These are phyloP conservation scores for Lucifuga dentata DNA, from an alignment of 2,113 vertebrate genomes.

Conservation along the genomic window DNA sequence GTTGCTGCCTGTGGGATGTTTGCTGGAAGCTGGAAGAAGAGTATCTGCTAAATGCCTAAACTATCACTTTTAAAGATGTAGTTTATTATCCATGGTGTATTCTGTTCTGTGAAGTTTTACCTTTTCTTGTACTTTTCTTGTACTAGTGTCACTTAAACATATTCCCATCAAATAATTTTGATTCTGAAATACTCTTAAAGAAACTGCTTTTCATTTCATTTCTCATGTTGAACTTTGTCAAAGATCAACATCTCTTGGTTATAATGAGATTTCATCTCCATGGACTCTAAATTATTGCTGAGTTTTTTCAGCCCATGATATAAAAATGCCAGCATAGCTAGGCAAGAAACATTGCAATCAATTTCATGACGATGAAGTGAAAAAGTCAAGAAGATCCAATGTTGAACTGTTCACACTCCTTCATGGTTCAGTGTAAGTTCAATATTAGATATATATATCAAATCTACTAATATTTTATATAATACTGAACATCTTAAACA, in stretches of 20 bases:
- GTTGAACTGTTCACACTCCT: conserved; percentile 44
- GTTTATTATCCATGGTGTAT: too few relatives aligned
- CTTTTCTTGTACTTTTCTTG: not conserved
- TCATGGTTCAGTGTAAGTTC: conserved; percentile 32
- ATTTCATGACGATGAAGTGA: conserved; percentile 53
- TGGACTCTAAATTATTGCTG: conserved; percentile 52
- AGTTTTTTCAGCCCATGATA: conserved; percentile 48
- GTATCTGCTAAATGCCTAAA: too few relatives aligned
- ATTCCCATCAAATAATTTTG: conserved; percentile 20
- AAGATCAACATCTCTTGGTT: conserved; percentile 62
- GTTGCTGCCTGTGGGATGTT: too few relatives aligned
- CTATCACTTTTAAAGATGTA: too few relatives aligned
- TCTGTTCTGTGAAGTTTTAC: too few relatives aligned
- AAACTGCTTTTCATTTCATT: conserved; percentile 46
- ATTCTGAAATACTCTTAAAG: conserved; percentile 26
- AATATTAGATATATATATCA: conserved; percentile 39
- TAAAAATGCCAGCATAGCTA: conserved; percentile 58
- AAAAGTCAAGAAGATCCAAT: conserved; percentile 67
- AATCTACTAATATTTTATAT: too few relatives aligned
- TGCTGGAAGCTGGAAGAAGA: too few relatives aligned
- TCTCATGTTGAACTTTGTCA: conserved; percentile 53
- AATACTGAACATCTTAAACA: too few relatives aligned
- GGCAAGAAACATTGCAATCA: conserved; percentile 61
- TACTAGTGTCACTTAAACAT: not conserved
- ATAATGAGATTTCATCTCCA: conserved; percentile 57